phyloP scores from a whole-genome alignment of 2,113 vertebrate species.

The Dolichallabes microphthalmus region DNA sequence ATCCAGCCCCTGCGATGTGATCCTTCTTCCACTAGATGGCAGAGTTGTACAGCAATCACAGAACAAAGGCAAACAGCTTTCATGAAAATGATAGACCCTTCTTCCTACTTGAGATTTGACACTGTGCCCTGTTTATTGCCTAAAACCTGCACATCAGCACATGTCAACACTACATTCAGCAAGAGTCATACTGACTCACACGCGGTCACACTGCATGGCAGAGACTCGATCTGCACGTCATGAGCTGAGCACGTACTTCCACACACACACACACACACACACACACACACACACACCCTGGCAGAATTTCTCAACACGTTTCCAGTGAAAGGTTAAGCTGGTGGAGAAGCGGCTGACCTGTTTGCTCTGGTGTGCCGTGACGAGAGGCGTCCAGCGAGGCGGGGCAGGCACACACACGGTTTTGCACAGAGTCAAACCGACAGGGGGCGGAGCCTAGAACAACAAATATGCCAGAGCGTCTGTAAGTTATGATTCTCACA shows the following conservation, averaged over 20 bases:
- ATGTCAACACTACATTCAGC: not conserved
- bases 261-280: too few relatives aligned
- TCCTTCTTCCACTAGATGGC: slow-evolving; percentile 45
- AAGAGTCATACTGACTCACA: not conserved
- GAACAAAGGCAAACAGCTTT: not conserved
- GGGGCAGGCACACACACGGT: slow-evolving; percentile 58
- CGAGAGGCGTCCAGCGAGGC: slow-evolving; percentile 75
- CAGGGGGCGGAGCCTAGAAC: slow-evolving; percentile 73
- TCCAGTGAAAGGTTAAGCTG: not conserved
- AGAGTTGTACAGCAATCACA: slow-evolving; percentile 3
- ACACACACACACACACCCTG: too few relatives aligned
- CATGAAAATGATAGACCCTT: not conserved
- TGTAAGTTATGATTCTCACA: not conserved
- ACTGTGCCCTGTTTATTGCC: not conserved
- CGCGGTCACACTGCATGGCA: not conserved
- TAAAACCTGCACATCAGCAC: not conserved
- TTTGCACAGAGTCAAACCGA: slow-evolving; percentile 71
- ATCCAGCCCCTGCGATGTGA: not conserved
- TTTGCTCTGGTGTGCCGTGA: slow-evolving; percentile 67
- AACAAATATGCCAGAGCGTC: not conserved
- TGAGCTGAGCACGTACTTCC: not conserved
- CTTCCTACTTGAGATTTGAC: not conserved
- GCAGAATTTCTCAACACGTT: not conserved
- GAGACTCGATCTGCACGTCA: too few relatives aligned
- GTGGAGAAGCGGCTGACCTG: slow-evolving; percentile 57